These are phyloP conservation scores for Zele albiditarsus DNA, from an alignment of 2,888 invertebrate species.

Conservation along the genomic window DNA sequence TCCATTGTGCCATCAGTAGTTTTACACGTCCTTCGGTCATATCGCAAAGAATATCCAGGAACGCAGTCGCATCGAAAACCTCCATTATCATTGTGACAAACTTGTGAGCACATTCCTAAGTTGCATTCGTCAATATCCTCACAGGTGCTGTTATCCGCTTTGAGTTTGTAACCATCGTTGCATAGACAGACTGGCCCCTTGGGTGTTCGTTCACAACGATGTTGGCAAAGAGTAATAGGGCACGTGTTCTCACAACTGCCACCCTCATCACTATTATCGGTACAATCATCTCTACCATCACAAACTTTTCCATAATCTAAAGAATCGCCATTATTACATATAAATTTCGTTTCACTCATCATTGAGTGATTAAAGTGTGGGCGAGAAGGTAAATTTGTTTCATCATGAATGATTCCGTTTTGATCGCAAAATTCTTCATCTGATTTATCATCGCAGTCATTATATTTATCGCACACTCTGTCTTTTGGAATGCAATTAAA, in stretches of 20 bases:
- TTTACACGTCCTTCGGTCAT: conserved; percentile 81
- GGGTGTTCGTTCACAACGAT: conserved; percentile 79
- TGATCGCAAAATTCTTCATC: conserved; percentile 77
- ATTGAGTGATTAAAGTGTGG: neutral
- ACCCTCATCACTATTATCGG: conserved; percentile 82
- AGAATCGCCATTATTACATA: conserved; percentile 71
- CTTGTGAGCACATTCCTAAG: conserved; percentile 78
- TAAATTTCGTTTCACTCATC: neutral
- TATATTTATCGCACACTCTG: conserved; percentile 77
- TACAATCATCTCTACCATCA: conserved; percentile 78
- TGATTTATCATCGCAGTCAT: conserved; percentile 83
- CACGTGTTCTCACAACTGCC: conserved; percentile 75
- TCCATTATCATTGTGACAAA: conserved; percentile 76
- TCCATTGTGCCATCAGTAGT: conserved; percentile 73
- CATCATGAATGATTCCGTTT: neutral
- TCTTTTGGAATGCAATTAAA: conserved; percentile 76
- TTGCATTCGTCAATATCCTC: conserved; percentile 84
- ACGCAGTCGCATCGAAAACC: conserved; percentile 78
- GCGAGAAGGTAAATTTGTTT: neutral
- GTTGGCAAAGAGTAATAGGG: conserved; percentile 74
- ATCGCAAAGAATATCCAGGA: conserved; percentile 77
- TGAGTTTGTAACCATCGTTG: conserved; percentile 76
- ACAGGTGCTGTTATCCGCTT: conserved; percentile 76
- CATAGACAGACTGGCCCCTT: conserved; percentile 81
- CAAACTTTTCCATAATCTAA: conserved; percentile 79